phyloP scores from a whole-genome alignment of 2,113 vertebrate genomes.

The Aldabrachelys gigantea region DNA sequence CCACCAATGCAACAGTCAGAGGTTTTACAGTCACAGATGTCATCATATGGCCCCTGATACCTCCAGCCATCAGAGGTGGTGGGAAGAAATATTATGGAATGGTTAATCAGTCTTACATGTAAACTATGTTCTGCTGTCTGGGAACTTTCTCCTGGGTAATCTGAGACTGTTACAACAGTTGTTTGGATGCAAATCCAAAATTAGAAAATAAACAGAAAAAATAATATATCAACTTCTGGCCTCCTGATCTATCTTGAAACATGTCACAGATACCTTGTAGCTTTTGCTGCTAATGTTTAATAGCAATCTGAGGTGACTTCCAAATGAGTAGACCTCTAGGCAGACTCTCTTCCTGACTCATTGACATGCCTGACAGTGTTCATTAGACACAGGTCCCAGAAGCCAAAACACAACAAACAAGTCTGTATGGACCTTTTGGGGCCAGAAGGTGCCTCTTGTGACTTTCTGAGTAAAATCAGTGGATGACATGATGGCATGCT shows the following conservation, averaged over 20 bases:
- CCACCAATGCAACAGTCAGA: neutral
- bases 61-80: neutral
- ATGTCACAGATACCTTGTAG: conserved; percentile 35
- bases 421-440: neutral
- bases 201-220: conserved; percentile 56
- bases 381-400: neutral
- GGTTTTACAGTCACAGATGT: neutral
- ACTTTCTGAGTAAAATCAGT: neutral
- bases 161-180: neutral
- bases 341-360: neutral
- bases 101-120: neutral
- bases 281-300: neutral
- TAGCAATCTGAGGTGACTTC: neutral
- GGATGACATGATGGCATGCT: neutral
- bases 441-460: neutral
- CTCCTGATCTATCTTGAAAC: conserved; percentile 40
- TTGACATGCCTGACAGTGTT: neutral
- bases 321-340: conserved; percentile 13
- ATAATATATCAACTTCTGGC: conserved; percentile 54
- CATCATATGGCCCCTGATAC: neutral
- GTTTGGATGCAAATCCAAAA: conserved; percentile 29
- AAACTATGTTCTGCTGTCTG: neutral
- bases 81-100: neutral
- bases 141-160: neutral
- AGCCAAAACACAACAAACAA: neutral